These are phyloP conservation scores for Bugula neritina DNA, from an alignment of 2,888 invertebrate species.

Conservation along the genomic window DNA sequence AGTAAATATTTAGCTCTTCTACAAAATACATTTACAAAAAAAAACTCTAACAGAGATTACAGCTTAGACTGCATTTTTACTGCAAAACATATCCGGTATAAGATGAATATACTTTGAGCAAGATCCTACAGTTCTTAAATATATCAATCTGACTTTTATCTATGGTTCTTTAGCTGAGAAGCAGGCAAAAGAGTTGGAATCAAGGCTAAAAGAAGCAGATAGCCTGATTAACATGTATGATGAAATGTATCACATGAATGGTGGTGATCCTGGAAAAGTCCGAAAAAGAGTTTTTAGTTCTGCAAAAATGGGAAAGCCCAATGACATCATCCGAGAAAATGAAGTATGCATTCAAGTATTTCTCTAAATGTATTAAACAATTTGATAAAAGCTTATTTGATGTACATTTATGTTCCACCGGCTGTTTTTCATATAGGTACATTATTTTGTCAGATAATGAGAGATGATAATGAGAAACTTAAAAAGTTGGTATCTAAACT, in stretches of 20 bases:
- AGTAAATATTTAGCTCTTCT: too few species aligned
- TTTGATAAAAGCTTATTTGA: too few species aligned
- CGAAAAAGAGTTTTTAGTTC: not conserved
- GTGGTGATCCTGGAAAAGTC: conserved; percentile 12
- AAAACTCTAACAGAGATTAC: too few species aligned
- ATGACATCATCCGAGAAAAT: conserved; percentile 42
- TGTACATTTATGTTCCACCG: too few species aligned
- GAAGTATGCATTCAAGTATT: conserved; percentile 36
- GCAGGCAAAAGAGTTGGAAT: not conserved
- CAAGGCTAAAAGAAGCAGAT: not conserved
- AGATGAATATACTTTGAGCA: too few species aligned
- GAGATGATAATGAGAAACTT: not conserved
- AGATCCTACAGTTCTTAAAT: too few species aligned
- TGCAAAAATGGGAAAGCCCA: conserved; percentile 20
- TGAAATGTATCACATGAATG: conserved; percentile 12
- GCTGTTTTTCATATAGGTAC: too few species aligned
- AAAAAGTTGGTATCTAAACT: conserved; percentile 28
- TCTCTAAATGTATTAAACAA: too few species aligned
- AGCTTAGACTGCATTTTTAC: too few species aligned
- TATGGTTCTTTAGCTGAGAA: conserved; percentile 10
- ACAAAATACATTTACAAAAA: too few species aligned
- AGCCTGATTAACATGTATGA: conserved; percentile 7
- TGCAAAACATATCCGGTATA: too few species aligned
- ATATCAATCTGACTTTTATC: not conserved
- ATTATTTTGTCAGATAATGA: not conserved